Evolutionary conservation across 1,140 invertebrate genomes (phyloP), one percentile per base, ranked within the genome.

Genomic region (Apis cerana): DNA sequence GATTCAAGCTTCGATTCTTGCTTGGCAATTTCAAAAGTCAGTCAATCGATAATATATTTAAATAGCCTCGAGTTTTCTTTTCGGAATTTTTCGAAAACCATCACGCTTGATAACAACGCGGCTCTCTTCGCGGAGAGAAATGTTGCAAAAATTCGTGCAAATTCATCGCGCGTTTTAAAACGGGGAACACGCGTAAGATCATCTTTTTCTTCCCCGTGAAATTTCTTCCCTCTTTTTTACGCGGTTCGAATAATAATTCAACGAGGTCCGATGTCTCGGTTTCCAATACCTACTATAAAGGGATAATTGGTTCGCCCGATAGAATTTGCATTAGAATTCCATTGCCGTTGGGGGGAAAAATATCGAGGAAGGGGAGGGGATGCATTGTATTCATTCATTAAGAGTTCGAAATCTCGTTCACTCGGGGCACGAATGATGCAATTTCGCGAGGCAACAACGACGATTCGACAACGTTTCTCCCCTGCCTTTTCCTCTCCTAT

Each of bases 21-120:
- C 21, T 59, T 70, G 21, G 61, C 61, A 65, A 61, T 72, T 83
- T 62, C 75, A 80, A 48, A 11, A 23, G 19, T 27, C 56, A 75
- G 80, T 87, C 80, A 78, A 83, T 87, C 82, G 65, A 17, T 69
- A 76, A 82, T 82, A 82, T 82, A 82, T 76, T 76, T 69, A 76
- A 69, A 61, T 17, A 69, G 70, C 48, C 21, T 8, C 27, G 2
- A 1, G 33, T 43, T 43, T 43, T 43, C 33, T 43, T 43, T 43
- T 43, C 33, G 33, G 5, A 43, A 33, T 33, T 33, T 33, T 33
- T 4, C 33, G 33, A 33, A 27, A 27, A 43, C 5, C 33, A 43
- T 7, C 27, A 33, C 27, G 27, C 2, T 33, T 4, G 33, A 33
- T 27, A 27, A 27, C 3, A 33, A 33, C n/a, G n/a, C n/a, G n/a